Conservation (phyloP, 1,140 invertebrate species). For the Neodiprion lecontei region DNA sequence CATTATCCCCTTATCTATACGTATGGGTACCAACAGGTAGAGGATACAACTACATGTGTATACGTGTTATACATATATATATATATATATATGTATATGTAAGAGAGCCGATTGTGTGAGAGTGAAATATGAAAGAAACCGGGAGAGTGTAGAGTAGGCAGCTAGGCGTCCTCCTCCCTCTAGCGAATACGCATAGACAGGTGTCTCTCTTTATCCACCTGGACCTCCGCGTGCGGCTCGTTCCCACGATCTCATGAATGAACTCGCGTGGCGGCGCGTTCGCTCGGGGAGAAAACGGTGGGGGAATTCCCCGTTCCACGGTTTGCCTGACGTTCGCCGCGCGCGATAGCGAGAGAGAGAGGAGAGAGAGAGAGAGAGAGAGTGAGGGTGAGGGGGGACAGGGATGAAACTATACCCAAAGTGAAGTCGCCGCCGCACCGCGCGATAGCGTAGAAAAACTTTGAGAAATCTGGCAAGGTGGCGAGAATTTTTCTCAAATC, state of each 20-base stretch:
- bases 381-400: too few relatives aligned
- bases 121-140: conserved; percentile 20
- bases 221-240: conserved; percentile 49
- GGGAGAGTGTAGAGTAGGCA: neutral
- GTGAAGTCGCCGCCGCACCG: too few relatives aligned
- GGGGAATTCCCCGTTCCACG: conserved; percentile 31
- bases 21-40: too few relatives aligned
- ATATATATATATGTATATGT: conserved; percentile 6
- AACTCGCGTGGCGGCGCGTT: conserved; percentile 60
- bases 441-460: too few relatives aligned
- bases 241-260: conserved; percentile 64
- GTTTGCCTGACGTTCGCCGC: conserved; percentile 7
- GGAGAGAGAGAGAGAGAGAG: too few relatives aligned
- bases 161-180: neutral
- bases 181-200: too few relatives aligned
- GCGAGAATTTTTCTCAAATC: too few relatives aligned
- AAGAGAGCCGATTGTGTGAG: conserved; percentile 23
- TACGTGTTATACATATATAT: neutral
- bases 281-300: conserved; percentile 31
- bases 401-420: too few relatives aligned
- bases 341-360: neutral
- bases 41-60: too few relatives aligned
- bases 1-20: too few relatives aligned
- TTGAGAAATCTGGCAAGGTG: too few relatives aligned
- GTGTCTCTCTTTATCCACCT: conserved; percentile 7